Evolutionary conservation across 2,888 invertebrate genomes (phyloP).

Genomic region (Melanostoma scalare): DNA sequence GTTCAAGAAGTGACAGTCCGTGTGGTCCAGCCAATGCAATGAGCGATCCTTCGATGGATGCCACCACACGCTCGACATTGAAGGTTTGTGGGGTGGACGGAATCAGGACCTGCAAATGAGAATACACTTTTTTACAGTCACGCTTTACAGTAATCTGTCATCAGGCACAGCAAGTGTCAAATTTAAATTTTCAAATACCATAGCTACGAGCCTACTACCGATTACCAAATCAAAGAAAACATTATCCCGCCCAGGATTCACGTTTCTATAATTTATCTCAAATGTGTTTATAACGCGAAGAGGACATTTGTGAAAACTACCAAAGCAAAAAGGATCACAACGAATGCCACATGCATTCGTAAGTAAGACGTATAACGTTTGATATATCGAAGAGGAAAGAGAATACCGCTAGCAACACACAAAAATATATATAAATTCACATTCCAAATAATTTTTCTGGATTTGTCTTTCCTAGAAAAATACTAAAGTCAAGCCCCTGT

Average conservation of each 20-base stretch:
- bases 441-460: constrained; percentile 74
- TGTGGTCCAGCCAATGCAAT: constrained; percentile 86
- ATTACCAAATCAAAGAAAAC: constrained; percentile 30
- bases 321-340: constrained; percentile 31
- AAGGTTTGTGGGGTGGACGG: constrained; percentile 86
- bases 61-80: constrained; percentile 85
- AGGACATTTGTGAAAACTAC: constrained; percentile 47
- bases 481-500: constrained; percentile 50
- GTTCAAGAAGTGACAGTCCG: constrained; percentile 86
- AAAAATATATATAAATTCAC: constrained; percentile 62
- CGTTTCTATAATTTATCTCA: constrained; percentile 55
- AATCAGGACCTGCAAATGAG: constrained; percentile 84
- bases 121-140: background rate
- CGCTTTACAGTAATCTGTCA: constrained; percentile 4
- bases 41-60: constrained; percentile 86
- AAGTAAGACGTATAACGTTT: constrained; percentile 55
- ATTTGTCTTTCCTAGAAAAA: constrained; percentile 69
- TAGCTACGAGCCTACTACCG: constrained; percentile 25
- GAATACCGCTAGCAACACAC: background rate
- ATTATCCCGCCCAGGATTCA: constrained; percentile 16
- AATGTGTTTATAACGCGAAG: constrained; percentile 39
- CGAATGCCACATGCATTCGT: constrained; percentile 52
- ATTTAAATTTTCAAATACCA: constrained; percentile 22
- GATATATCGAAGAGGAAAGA: constrained; percentile 45
- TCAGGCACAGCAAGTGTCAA: too few relatives aligned